Evolutionary conservation across 2,888 invertebrate species (phyloP).

Genomic region (Drosophila rubida): DNA sequence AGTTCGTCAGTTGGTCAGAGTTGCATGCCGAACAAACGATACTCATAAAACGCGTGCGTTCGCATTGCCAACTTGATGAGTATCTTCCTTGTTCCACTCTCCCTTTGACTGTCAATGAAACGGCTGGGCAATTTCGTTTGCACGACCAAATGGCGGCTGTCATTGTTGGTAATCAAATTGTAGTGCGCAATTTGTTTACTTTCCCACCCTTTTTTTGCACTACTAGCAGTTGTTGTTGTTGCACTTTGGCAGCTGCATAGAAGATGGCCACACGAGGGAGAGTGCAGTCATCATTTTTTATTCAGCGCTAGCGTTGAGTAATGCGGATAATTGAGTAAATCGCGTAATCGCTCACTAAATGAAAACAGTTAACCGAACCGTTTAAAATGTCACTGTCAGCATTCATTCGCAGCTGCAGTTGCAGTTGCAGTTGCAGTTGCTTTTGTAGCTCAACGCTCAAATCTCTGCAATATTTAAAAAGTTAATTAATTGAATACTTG

Average conservation of each 20-base stretch:
- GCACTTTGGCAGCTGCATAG: slow-evolving; percentile 25
- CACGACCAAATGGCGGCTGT: slow-evolving; percentile 57
- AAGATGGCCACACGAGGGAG: slow-evolving; percentile 3
- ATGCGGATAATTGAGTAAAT: slow-evolving; percentile 35
- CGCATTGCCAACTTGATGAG: slow-evolving; percentile 66
- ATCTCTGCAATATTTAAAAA: slow-evolving; percentile 10
- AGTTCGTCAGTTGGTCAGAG: slow-evolving; percentile 7
- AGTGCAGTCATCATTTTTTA: slow-evolving; percentile 34
- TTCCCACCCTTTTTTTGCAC: not conserved
- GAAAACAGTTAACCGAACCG: slow-evolving; percentile 35
- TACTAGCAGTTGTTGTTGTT: slow-evolving; percentile 23
- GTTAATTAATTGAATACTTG: slow-evolving; percentile 22
- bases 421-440: too few species aligned
- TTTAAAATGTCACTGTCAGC: slow-evolving; percentile 16
- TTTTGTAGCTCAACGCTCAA: slow-evolving; percentile 1
- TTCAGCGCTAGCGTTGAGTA: slow-evolving; percentile 17
- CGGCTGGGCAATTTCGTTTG: slow-evolving; percentile 52
- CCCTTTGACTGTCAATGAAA: slow-evolving; percentile 39
- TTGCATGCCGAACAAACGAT: slow-evolving; percentile 64
- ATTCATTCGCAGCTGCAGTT: not conserved
- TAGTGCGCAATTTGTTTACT: slow-evolving; percentile 51
- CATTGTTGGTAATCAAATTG: slow-evolving; percentile 72
- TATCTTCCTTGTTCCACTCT: too few species aligned
- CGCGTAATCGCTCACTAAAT: slow-evolving; percentile 42
- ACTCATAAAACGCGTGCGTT: slow-evolving; percentile 64